phyloP scores from a whole-genome alignment of 1,140 invertebrate species.

The Anagrus nilaparvatae region DNA sequence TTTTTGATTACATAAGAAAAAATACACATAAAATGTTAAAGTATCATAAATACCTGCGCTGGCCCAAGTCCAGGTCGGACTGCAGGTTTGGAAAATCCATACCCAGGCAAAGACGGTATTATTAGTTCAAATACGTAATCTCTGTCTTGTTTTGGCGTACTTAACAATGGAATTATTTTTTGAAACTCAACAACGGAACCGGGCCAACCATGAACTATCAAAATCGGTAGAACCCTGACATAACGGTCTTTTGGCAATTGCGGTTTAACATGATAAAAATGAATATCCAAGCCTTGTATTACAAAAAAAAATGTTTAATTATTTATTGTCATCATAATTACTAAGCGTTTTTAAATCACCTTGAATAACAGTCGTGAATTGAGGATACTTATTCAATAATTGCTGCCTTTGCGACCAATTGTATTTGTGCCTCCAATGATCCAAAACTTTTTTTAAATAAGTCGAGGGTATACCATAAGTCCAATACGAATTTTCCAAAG shows the following conservation, averaged over 20 bases:
- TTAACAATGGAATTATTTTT: slow-evolving; percentile 65
- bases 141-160: slow-evolving; percentile 40
- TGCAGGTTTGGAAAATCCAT: slow-evolving; percentile 55
- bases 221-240: slow-evolving; percentile 53
- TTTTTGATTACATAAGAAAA: neutral
- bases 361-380: slow-evolving; percentile 58
- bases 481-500: slow-evolving; percentile 49
- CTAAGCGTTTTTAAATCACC: slow-evolving; percentile 44
- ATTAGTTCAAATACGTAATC: slow-evolving; percentile 73
- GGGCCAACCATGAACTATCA: slow-evolving; percentile 85
- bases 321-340: too few relatives aligned
- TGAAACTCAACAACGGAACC: slow-evolving; percentile 81
- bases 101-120: slow-evolving; percentile 68
- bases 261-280: slow-evolving; percentile 55
- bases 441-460: slow-evolving; percentile 49
- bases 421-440: slow-evolving; percentile 65
- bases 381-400: slow-evolving; percentile 60
- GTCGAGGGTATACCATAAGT: slow-evolving; percentile 60
- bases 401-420: slow-evolving; percentile 55
- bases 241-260: slow-evolving; percentile 36
- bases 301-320: neutral
- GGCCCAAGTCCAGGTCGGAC: slow-evolving; percentile 27
- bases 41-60: slow-evolving; percentile 28
- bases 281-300: slow-evolving; percentile 59
- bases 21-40: slow-evolving; percentile 9